A percentile compares a stretch with the other conserved stretches of the same genome.
These are phyloP conservation scores for Sciaenops ocellatus DNA, from an alignment of 2,797 vertebrate genomes.

Conservation along the genomic window DNA sequence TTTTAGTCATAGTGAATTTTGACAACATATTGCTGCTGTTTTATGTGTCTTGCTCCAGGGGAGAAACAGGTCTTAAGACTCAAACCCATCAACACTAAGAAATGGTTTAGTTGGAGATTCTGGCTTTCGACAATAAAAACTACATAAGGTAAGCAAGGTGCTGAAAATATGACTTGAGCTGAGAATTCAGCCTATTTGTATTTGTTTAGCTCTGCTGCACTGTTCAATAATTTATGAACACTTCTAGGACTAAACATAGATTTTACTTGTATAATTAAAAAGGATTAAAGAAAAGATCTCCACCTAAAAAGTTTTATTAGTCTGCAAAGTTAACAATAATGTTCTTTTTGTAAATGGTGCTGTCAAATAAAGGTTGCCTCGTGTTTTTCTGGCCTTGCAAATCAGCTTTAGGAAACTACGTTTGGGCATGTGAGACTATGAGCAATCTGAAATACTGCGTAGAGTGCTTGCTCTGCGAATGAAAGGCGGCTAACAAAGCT, in stretches of 20 bases:
- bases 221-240: slow-evolving; percentile 7
- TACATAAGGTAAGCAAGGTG: not conserved
- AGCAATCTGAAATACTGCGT: slow-evolving; percentile 49
- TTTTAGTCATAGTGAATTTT: too few relatives aligned
- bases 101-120: not conserved
- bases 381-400: slow-evolving; percentile 15
- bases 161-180: not conserved
- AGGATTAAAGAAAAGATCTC: slow-evolving; percentile 20
- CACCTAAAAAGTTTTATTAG: slow-evolving; percentile 6
- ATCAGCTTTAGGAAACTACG: slow-evolving; percentile 45
- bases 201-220: not conserved
- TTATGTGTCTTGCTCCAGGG: too few relatives aligned
- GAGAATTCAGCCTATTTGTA: slow-evolving; percentile 9
- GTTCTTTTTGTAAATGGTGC: slow-evolving; percentile 30
- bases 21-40: too few relatives aligned
- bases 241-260: not conserved
- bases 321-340: slow-evolving; percentile 6
- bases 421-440: slow-evolving; percentile 49
- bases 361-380: slow-evolving; percentile 43
- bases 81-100: too few relatives aligned
- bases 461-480: slow-evolving; percentile 59
- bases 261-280: slow-evolving; percentile 24
- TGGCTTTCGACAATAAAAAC: not conserved
- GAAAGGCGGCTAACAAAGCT: slow-evolving; percentile 59
- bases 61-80: too few relatives aligned